Evolutionary conservation across 2,888 invertebrate genomes (phyloP), one percentile per base, ranked within the genome.

Genomic region (Entomobrya multifasciata): DNA sequence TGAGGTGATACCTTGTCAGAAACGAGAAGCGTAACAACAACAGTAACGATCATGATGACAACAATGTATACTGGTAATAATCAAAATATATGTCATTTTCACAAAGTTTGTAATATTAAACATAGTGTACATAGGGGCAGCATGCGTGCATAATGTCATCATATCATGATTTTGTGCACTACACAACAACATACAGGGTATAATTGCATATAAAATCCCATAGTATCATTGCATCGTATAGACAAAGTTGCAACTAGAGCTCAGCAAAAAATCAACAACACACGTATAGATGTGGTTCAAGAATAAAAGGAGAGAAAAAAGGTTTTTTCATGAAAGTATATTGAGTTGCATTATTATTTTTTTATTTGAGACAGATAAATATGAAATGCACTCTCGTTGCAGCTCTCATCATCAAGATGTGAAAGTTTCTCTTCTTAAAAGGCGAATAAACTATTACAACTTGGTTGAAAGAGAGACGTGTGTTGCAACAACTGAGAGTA

Each of bases 391-490:
- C 15, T n/a, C 15, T n/a, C 13, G 60, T 15, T 62, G 60, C 30
- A 27, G 15, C 17, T 62, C 52, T 52, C 17, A 15, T 52, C 36
- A 55, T 78, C 78, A 78, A 70, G 20, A 76, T 83, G 83, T 83
- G 83, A 83, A 83, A 83, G 83, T 83, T 83, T 74, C 62, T 72
- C 65, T 76, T 76, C 76, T 65, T 74, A 62, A 83, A 83, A 83
- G 83, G 76, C 76, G 83, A 83, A 83, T 83, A 83, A 83, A 83
- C 83, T 83, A 83, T 52, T 17, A 52, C 13, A 20, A 13, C 10
- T 11, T 11, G 22, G 57, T 25, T 22, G 57, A 57, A 57, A 22
- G 57, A 20, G 20, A 49, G 52, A 47, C 52, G 25, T 44, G 36
- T 62, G 22, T 11, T 36, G 20, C 20, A 41, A 11, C 4, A 11